Conservation (phyloP, 2,888 invertebrate species). For the Aproaerema taeniolella region DNA sequence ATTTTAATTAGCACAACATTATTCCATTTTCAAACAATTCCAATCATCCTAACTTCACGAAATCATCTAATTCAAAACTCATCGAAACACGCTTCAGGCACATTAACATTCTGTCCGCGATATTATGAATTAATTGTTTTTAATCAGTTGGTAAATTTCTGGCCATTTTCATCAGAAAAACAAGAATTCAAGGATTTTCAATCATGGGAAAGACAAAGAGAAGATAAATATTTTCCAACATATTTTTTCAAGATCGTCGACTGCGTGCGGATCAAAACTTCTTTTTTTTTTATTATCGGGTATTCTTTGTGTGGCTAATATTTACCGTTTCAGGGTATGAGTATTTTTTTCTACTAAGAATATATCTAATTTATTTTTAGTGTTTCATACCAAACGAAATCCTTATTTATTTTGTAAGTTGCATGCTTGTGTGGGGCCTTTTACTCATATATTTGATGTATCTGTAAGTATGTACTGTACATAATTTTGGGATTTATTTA, state of each 20-base stretch:
- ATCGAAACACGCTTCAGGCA: not conserved
- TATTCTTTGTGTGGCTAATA: not conserved
- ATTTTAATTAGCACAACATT: too few relatives aligned
- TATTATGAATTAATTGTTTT: not conserved
- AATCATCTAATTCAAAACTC: not conserved
- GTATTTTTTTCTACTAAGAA: too few relatives aligned
- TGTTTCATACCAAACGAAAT: too few relatives aligned
- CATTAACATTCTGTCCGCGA: not conserved
- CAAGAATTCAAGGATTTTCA: not conserved
- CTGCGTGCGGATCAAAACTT: not conserved
- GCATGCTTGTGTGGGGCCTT: too few relatives aligned
- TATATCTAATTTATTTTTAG: too few relatives aligned
- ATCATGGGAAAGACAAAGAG: not conserved
- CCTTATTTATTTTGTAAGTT: too few relatives aligned
- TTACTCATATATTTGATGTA: too few relatives aligned
- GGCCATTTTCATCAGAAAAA: not conserved
- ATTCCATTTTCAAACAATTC: too few relatives aligned
- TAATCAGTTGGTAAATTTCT: not conserved
- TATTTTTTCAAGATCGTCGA: not conserved
- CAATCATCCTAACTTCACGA: not conserved
- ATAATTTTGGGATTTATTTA: too few relatives aligned
- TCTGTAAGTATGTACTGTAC: too few relatives aligned
- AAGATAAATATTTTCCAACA: too few relatives aligned
- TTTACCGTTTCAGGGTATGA: too few relatives aligned
- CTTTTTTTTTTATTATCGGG: not conserved